Percentiles rank a stretch among this genome's conserved stretches.
These are phyloP conservation scores for Folsomia manolachei DNA, from an alignment of 2,888 invertebrate species.

Conservation along the genomic window DNA sequence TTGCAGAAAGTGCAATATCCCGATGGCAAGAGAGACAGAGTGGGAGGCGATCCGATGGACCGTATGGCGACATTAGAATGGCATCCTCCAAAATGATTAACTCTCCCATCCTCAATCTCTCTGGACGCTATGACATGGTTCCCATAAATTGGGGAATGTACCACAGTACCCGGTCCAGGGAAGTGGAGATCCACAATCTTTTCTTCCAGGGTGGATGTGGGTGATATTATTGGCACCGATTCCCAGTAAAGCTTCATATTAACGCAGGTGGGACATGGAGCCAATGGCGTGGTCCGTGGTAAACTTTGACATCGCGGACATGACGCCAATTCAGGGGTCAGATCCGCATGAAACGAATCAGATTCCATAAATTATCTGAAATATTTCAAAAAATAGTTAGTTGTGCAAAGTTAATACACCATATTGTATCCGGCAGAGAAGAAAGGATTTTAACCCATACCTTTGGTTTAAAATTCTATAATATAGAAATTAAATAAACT, in stretches of 20 bases:
- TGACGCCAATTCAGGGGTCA: too few relatives aligned
- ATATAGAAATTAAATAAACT: too few relatives aligned
- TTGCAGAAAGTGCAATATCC: constrained; percentile 29
- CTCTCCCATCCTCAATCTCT: constrained; percentile 31
- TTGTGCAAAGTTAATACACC: too few relatives aligned
- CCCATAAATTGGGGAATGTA: constrained; percentile 30
- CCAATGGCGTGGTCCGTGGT: background rate
- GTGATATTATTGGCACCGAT: background rate
- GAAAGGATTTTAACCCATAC: too few relatives aligned
- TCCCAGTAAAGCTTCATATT: background rate
- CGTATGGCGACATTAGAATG: constrained; percentile 26
- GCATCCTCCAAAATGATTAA: constrained; percentile 31
- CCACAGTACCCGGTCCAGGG: constrained; percentile 32
- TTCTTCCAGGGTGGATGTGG: background rate
- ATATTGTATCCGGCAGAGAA: too few relatives aligned
- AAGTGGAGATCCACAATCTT: constrained; percentile 15
- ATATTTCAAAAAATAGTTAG: too few relatives aligned
- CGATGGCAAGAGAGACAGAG: constrained; percentile 32
- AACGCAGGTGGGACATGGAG: background rate
- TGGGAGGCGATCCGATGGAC: constrained; percentile 30
- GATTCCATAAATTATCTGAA: too few relatives aligned
- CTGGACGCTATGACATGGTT: constrained; percentile 40
- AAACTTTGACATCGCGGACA: background rate
- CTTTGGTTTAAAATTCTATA: too few relatives aligned
- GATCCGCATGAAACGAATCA: too few relatives aligned